These are phyloP conservation scores for Anguilla marmorata DNA, from an alignment of 2,797 vertebrate genomes.

Conservation along the genomic window DNA sequence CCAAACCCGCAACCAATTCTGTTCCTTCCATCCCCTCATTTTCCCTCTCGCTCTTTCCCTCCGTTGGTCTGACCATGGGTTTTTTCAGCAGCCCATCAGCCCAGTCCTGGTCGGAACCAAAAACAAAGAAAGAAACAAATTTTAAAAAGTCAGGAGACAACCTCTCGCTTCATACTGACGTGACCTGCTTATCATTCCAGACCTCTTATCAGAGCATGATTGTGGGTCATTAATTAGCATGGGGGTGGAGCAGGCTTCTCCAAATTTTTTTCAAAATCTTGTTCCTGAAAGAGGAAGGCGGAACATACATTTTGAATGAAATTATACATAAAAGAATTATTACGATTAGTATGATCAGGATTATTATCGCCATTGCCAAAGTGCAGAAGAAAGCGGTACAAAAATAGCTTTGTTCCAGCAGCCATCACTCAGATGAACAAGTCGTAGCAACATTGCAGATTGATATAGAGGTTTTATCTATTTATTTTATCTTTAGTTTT, in stretches of 20 bases:
- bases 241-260: background rate
- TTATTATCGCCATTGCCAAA: background rate
- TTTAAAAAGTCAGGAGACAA: background rate
- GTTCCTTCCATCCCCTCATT: background rate
- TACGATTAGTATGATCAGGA: background rate
- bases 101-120: background rate
- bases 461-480: too few species aligned
- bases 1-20: background rate
- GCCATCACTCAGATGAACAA: too few species aligned
- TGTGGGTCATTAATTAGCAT: background rate
- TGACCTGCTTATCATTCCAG: background rate
- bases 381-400: too few species aligned
- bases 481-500: too few species aligned
- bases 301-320: background rate
- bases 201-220: background rate
- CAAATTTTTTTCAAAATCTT: background rate
- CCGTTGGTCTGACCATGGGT: background rate
- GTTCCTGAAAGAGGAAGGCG: background rate
- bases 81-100: background rate
- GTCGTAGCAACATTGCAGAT: too few species aligned
- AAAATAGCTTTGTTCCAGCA: too few species aligned
- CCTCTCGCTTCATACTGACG: background rate
- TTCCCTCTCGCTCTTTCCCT: background rate
- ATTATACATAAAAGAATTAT: background rate
- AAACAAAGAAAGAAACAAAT: too few species aligned